These are phyloP conservation scores for Antheraea assamensis DNA, from an alignment of 2,888 invertebrate species.

Conservation along the genomic window DNA sequence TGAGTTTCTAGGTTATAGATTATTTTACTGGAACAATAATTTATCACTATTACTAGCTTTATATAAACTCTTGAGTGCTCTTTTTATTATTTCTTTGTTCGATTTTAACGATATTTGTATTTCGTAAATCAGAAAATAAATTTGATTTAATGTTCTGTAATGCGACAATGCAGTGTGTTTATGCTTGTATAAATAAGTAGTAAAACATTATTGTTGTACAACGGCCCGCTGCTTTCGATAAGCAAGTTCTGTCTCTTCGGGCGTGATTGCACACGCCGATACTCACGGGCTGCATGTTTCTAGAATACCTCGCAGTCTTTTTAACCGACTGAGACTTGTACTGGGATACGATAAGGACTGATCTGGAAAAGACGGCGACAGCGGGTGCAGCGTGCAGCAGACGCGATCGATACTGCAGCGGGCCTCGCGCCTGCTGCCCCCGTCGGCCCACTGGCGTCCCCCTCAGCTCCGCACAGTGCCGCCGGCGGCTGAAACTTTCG, in stretches of 20 bases:
- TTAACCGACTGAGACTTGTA: constrained; percentile 59
- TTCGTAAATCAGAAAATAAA: constrained; percentile 8
- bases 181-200: constrained; percentile 45
- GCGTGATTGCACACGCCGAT: constrained; percentile 56
- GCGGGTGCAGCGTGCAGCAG: constrained; percentile 75
- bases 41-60: background rate
- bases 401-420: constrained; percentile 79
- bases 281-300: constrained; percentile 31
- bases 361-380: constrained; percentile 81
- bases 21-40: background rate
- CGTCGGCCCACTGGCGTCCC: constrained; percentile 33
- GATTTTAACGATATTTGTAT: background rate
- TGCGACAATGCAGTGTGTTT: constrained; percentile 24
- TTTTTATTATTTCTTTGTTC: background rate
- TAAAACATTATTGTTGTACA: constrained; percentile 20
- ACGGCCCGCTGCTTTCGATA: constrained; percentile 48
- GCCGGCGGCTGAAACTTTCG: constrained; percentile 78
- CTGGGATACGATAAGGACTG: constrained; percentile 76
- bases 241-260: constrained; percentile 58
- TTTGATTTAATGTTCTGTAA: constrained; percentile 28
- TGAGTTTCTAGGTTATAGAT: background rate
- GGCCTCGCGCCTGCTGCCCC: constrained; percentile 41
- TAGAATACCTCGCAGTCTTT: constrained; percentile 65
- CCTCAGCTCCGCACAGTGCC: constrained; percentile 42
- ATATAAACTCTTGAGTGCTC: background rate